Evolutionary conservation across 1,140 invertebrate genomes (phyloP).

Genomic region (Drosophila carrolli): DNA sequence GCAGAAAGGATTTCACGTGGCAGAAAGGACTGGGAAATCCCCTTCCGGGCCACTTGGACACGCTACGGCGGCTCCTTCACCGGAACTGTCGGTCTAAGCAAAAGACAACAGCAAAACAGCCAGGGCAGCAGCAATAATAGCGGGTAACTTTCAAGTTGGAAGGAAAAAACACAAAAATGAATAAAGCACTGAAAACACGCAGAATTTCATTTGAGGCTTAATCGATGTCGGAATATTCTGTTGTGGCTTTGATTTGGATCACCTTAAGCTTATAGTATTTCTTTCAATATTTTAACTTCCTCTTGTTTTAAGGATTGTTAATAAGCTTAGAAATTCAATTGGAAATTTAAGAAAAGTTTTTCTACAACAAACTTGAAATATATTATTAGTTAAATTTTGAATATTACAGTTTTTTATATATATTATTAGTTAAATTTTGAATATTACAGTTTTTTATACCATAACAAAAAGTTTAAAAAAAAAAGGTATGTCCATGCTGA

Average conservation of each 20-base stretch:
- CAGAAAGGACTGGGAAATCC: constrained; percentile 49
- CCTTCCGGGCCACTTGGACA: constrained; percentile 66
- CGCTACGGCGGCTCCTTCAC: constrained; percentile 59
- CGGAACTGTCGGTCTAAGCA: constrained; percentile 59
- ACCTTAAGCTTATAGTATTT: background rate
- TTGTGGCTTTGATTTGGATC: constrained; percentile 10
- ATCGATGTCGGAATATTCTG: constrained; percentile 10
- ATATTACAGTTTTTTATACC: too few species aligned
- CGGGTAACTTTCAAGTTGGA: constrained; percentile 21
- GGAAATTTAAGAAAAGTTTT: too few species aligned
- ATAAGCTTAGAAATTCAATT: too few species aligned
- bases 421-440: too few species aligned
- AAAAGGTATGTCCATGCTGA: too few species aligned
- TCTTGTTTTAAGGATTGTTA: too few species aligned
- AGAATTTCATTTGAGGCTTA: constrained; percentile 14
- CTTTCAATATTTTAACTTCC: background rate
- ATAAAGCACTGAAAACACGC: constrained; percentile 26
- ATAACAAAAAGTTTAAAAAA: too few species aligned
- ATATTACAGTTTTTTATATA: too few species aligned
- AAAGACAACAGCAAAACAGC: constrained; percentile 36
- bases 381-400: too few species aligned
- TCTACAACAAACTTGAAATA: too few species aligned
- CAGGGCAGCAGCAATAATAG: constrained; percentile 15
- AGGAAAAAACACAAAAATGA: constrained; percentile 14
- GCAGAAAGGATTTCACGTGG: constrained; percentile 71